Percentiles rank a stretch among this genome's conserved stretches.
phyloP scores from a whole-genome alignment of 2,888 invertebrate species.

The Cheiracanthium punctorium region DNA sequence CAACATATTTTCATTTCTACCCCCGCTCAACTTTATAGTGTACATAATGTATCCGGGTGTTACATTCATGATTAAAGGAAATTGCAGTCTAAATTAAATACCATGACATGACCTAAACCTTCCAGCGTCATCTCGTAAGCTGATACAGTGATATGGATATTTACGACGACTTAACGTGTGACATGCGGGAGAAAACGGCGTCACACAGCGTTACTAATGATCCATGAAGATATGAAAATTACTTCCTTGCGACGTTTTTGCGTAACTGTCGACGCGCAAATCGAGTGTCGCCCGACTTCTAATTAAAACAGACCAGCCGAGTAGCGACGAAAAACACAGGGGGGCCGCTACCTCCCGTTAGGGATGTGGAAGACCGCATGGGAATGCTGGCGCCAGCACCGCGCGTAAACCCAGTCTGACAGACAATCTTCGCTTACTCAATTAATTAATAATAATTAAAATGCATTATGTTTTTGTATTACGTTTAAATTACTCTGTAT shows the following conservation, averaged over 20 bases:
- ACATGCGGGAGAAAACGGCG: neutral
- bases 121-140: neutral
- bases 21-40: too few relatives aligned
- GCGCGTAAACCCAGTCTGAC: neutral
- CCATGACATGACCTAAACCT: neutral
- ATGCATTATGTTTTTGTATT: too few relatives aligned
- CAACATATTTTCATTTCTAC: too few relatives aligned
- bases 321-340: neutral
- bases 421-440: too few relatives aligned
- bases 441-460: too few relatives aligned
- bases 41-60: too few relatives aligned
- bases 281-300: conserved; percentile 16
- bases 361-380: neutral
- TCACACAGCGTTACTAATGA: neutral
- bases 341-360: neutral
- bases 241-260: neutral
- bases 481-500: too few relatives aligned
- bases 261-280: conserved; percentile 7
- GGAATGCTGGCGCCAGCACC: neutral
- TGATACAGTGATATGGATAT: neutral
- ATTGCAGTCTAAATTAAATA: neutral
- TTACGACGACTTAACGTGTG: neutral
- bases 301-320: conserved; percentile 20
- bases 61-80: too few relatives aligned
- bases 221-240: neutral